These are phyloP conservation scores for Dichetophora obliterata DNA, from an alignment of 2,888 invertebrate genomes.

Conservation along the genomic window DNA sequence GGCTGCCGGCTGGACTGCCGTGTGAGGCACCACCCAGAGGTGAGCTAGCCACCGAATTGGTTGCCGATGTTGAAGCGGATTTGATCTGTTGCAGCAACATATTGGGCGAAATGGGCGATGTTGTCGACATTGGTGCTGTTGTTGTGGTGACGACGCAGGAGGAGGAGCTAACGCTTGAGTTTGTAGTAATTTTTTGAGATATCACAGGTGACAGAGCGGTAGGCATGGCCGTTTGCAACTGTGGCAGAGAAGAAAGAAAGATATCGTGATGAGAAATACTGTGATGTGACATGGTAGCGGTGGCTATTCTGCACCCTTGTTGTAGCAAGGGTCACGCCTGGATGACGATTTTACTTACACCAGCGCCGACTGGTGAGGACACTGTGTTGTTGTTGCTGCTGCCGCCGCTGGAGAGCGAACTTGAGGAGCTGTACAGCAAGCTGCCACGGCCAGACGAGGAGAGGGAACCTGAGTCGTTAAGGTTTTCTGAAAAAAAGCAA, in stretches of 20 bases:
- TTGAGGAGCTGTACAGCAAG: slow-evolving; percentile 71
- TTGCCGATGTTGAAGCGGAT: neutral
- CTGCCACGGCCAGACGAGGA: slow-evolving; percentile 64
- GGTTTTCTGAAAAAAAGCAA: slow-evolving; percentile 56
- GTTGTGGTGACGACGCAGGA: slow-evolving; percentile 51
- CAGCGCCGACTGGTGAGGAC: slow-evolving; percentile 69
- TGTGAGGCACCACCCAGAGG: neutral
- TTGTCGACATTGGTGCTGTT: slow-evolving; percentile 46
- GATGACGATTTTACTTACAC: slow-evolving; percentile 60
- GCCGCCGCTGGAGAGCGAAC: slow-evolving; percentile 70
- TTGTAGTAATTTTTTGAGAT: slow-evolving; percentile 54
- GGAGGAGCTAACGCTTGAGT: slow-evolving; percentile 22
- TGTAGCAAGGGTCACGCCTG: slow-evolving; percentile 45
- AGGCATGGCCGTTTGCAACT: slow-evolving; percentile 63
- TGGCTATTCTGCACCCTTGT: neutral
- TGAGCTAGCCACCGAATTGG: neutral
- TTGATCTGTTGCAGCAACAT: slow-evolving; percentile 38
- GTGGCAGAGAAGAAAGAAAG: slow-evolving; percentile 46
- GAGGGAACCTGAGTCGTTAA: slow-evolving; percentile 63
- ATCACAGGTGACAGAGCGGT: slow-evolving; percentile 68
- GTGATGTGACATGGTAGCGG: neutral
- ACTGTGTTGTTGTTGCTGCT: slow-evolving; percentile 65
- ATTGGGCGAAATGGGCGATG: slow-evolving; percentile 37
- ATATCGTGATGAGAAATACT: slow-evolving; percentile 34
- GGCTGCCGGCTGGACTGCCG: slow-evolving; percentile 45